These are phyloP conservation scores for Nerophis ophidion DNA, from an alignment of 2,113 vertebrate species.

Conservation along the genomic window DNA sequence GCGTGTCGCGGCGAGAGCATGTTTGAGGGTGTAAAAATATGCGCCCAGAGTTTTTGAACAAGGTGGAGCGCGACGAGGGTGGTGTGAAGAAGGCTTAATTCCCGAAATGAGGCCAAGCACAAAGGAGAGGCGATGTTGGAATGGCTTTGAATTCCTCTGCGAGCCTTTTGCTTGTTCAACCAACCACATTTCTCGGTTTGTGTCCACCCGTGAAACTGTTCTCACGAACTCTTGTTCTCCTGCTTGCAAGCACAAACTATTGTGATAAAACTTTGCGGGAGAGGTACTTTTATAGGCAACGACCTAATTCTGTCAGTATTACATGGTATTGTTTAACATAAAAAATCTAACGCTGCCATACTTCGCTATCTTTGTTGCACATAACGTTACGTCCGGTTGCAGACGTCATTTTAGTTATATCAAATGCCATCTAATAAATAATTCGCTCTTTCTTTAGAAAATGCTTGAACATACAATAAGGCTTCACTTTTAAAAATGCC, in stretches of 20 bases:
- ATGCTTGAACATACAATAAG: too few species aligned
- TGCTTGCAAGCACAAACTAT: too few species aligned
- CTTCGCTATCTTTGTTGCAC: too few species aligned
- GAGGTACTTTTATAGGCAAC: neutral
- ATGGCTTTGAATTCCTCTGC: conserved; percentile 32
- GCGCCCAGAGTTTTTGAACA: conserved; percentile 54
- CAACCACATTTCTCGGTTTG: neutral
- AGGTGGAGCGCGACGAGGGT: conserved; percentile 59
- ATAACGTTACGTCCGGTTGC: too few species aligned
- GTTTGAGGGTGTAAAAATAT: conserved; percentile 53
- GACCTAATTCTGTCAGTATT: too few species aligned
- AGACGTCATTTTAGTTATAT: conserved; percentile 83
- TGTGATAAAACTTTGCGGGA: neutral
- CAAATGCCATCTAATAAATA: conserved; percentile 96
- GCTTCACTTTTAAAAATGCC: too few species aligned
- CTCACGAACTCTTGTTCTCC: neutral
- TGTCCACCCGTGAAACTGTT: neutral
- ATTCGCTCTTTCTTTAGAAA: conserved; percentile 83
- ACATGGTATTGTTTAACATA: too few species aligned
- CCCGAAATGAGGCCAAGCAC: conserved; percentile 59
- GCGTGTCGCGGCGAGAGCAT: conserved; percentile 36
- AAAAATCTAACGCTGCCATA: too few species aligned
- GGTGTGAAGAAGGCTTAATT: conserved; percentile 50
- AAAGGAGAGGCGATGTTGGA: conserved; percentile 24
- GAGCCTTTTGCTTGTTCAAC: neutral